Evolutionary conservation across 1,140 invertebrate genomes (phyloP), one percentile per base, ranked within the genome.

Genomic region (Dinoponera quadriceps): DNA sequence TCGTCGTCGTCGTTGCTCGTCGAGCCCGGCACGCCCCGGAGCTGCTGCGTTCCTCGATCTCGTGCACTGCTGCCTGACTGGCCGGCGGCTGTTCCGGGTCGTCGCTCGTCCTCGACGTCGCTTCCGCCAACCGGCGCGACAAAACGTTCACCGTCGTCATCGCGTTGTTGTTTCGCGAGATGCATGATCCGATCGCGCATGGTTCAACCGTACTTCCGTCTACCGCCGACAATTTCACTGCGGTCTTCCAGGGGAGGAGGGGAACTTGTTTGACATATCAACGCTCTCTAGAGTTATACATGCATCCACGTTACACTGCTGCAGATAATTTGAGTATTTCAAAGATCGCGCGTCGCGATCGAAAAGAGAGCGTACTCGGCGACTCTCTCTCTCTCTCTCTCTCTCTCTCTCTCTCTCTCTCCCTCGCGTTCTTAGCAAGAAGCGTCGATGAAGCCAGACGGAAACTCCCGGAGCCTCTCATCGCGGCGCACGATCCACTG

Each of bases 41-140:
- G 60, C 51, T 74, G 75, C 84, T 89, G 84, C 4, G 78, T 86
- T 3, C 75, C 71, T 68, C 78, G 87, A 22, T 81, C 81, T n/a
- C 25, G 55, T 2, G 62, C n/a, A n/a, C n/a, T 84, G 16, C 14
- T 63, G 22, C 66, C 80, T 3, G 29, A 44, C 9, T 33, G 57
- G 13, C 3, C 68, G 25, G 4, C n/a, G 33, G 0, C 55, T 11
- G 48, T 33, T 18, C 29, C 59, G 14, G 20, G 13, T 18, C 18
- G 22, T 16, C 48, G n/a, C 29, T 55, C 14, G 33, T 69, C 29
- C 22, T n/a, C 51, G 38, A 38, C 18, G 33, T 69, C 29, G n/a
- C 33, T 20, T 20, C 20, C 54, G 51, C 22, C 33, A 13, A 54
- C 51, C 9, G 18, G n/a, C n/a, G n/a, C n/a, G n/a, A n/a, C n/a